These are phyloP conservation scores for Antechinus stuartii DNA, from an alignment of 2,113 vertebrate species.

Conservation along the genomic window DNA sequence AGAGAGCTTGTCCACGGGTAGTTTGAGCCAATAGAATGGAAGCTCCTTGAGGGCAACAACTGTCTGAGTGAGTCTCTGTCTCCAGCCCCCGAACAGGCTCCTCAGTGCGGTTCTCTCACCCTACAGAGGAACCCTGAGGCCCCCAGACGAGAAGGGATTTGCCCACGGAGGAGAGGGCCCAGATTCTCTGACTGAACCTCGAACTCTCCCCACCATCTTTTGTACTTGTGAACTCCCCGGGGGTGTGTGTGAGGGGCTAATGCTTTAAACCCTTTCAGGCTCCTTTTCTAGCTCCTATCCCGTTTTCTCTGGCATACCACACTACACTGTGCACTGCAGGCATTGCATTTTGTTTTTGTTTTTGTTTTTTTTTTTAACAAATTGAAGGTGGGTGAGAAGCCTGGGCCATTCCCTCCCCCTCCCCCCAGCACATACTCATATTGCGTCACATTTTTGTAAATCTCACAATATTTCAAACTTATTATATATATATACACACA, in stretches of 20 bases:
- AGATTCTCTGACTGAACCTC: background rate
- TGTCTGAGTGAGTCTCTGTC: background rate
- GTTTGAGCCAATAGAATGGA: slow-evolving; percentile 4
- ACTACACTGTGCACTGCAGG: no score
- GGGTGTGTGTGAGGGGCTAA: no score
- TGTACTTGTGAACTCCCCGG: no score
- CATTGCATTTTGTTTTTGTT: no score
- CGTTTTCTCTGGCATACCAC: no score
- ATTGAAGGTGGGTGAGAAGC: no score
- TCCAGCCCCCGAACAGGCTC: background rate
- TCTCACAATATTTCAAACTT: no score
- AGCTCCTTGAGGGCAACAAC: background rate
- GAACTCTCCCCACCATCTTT: background rate
- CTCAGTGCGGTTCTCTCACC: background rate
- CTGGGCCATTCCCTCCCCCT: no score
- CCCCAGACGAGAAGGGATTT: background rate
- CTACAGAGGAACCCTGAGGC: background rate
- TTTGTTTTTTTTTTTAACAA: no score
- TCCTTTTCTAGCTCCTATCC: background rate
- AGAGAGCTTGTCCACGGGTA: background rate
- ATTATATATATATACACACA: no score
- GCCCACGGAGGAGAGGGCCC: background rate
- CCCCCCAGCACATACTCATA: no score
- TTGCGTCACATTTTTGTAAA: no score
- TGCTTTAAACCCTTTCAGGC: background rate